phyloP scores from a whole-genome alignment of 1,140 invertebrate species.

The Lucilia sericata region DNA sequence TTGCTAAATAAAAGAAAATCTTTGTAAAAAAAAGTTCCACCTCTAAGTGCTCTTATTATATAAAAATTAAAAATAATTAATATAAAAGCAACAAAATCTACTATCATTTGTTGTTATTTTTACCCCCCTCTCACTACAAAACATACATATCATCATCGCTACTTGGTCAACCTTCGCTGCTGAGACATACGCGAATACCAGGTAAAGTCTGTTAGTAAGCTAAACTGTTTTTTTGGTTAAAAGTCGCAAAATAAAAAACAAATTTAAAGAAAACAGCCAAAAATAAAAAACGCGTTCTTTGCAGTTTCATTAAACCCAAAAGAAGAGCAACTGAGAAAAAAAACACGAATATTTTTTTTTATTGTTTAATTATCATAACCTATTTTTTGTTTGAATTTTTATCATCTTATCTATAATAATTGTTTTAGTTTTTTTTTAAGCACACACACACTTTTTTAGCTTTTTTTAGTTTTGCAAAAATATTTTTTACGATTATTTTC shows the following conservation, averaged over 20 bases:
- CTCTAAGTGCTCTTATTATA: conserved; percentile 45
- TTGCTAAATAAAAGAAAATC: neutral
- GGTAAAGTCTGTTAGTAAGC: neutral
- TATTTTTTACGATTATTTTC: conserved; percentile 31
- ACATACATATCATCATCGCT: neutral
- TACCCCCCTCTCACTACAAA: neutral
- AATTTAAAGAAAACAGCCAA: neutral
- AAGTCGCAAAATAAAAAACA: neutral
- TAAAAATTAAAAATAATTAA: conserved; percentile 32
- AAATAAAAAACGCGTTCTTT: neutral
- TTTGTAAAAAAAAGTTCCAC: neutral
- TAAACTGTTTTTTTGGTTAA: too few relatives aligned
- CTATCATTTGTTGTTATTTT: neutral
- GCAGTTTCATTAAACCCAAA: neutral
- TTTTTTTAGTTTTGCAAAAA: conserved; percentile 28
- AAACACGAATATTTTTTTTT: neutral
- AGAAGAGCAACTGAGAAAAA: neutral
- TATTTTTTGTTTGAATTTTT: conserved; percentile 22
- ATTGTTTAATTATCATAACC: conserved; percentile 33
- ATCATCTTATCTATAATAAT: neutral
- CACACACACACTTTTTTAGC: too few relatives aligned
- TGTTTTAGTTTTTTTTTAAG: conserved; percentile 18
- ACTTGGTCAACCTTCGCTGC: neutral
- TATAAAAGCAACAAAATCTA: conserved; percentile 7
- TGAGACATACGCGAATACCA: neutral